A percentile compares a stretch with the other conserved stretches of the same genome.
These are phyloP conservation scores for Pissodes strobi DNA, from an alignment of 1,140 invertebrate genomes.

Conservation along the genomic window DNA sequence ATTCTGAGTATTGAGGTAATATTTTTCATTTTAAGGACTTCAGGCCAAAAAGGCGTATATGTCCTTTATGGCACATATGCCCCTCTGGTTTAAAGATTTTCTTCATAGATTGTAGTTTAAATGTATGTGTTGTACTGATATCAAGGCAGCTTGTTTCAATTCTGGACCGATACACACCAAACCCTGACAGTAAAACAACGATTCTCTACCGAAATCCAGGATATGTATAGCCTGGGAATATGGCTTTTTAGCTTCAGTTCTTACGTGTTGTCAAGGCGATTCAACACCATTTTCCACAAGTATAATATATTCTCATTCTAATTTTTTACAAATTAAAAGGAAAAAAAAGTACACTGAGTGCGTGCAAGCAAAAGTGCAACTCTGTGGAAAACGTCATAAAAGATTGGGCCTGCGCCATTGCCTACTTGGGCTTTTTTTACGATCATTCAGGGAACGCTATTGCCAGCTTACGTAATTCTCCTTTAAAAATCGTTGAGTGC, in stretches of 20 bases:
- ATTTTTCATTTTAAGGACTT: slow-evolving; percentile 45
- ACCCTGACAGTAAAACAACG: background rate
- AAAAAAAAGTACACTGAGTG: too few relatives aligned
- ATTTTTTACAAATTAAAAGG: too few relatives aligned
- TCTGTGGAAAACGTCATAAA: too few relatives aligned
- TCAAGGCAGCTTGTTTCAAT: slow-evolving; percentile 57
- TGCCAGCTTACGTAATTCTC: too few relatives aligned
- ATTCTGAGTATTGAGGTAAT: slow-evolving; percentile 58
- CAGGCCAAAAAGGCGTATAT: background rate
- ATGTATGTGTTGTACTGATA: slow-evolving; percentile 55
- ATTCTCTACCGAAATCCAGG: background rate
- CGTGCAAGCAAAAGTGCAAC: too few relatives aligned
- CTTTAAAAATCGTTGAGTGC: slow-evolving; percentile 1
- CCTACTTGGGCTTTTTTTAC: too few relatives aligned
- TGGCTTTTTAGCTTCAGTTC: background rate
- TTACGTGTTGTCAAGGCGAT: background rate
- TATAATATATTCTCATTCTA: too few relatives aligned
- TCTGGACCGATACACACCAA: slow-evolving; percentile 26
- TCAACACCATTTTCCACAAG: background rate
- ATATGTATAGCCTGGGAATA: background rate
- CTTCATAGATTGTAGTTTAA: slow-evolving; percentile 49
- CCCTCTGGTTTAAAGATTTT: slow-evolving; percentile 15
- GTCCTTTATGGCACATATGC: background rate
- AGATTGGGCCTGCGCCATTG: too few relatives aligned
- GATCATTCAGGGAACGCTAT: too few relatives aligned